Evolutionary conservation across 2,888 invertebrate genomes (phyloP).

Genomic region (Dolichomitus sp.): DNA sequence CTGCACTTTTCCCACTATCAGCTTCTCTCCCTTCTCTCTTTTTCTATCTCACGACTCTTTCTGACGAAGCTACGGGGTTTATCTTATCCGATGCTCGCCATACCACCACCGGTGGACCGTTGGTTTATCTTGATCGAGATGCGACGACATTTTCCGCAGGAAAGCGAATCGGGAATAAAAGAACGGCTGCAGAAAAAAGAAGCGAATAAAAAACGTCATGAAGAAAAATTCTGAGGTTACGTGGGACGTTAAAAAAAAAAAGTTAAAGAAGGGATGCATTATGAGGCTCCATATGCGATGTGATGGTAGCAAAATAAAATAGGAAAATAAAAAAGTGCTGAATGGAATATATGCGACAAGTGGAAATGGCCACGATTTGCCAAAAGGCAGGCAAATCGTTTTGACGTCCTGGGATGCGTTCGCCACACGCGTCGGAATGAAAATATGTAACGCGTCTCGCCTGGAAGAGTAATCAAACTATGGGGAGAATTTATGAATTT

Average conservation of each 20-base stretch:
- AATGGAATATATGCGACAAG: not conserved
- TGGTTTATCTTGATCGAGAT: conserved; percentile 69
- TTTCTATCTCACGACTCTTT: conserved; percentile 45
- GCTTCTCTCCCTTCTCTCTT: conserved; percentile 6
- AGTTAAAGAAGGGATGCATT: conserved; percentile 15
- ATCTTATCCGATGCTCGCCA: conserved; percentile 69
- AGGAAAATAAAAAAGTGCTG: not conserved
- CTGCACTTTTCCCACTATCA: conserved; percentile 1
- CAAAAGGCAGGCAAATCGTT: conserved; percentile 10
- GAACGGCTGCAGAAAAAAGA: not conserved
- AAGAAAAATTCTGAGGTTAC: not conserved
- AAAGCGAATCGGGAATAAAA: conserved; percentile 2
- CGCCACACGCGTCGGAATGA: not conserved
- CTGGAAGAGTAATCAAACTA: conserved; percentile 19
- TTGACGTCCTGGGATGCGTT: not conserved
- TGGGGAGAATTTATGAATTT: conserved; percentile 36
- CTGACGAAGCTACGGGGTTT: conserved; percentile 68
- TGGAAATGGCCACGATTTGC: conserved; percentile 28
- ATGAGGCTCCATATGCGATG: not conserved
- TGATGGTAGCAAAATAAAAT: conserved; percentile 6
- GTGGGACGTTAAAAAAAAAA: not conserved
- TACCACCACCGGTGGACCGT: conserved; percentile 58
- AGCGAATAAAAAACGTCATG: conserved; percentile 8
- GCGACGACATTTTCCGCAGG: conserved; percentile 32
- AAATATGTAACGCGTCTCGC: conserved; percentile 14